Conservation (phyloP, 2,888 invertebrate species). For the Helicoverpa assulta region DNA sequence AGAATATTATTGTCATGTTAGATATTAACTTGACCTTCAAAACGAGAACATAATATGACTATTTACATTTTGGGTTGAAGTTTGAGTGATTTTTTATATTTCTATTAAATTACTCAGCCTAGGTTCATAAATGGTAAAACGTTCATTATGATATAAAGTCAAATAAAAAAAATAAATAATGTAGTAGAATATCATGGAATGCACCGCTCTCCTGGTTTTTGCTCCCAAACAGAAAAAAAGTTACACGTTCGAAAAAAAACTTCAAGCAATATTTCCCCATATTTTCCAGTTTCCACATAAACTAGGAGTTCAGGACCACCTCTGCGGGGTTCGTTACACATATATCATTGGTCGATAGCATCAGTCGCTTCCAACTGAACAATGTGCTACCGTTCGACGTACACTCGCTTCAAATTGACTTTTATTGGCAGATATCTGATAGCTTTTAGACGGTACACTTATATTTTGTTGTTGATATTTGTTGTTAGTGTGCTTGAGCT, state of each 20-base stretch:
- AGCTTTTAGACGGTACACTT: constrained; percentile 61
- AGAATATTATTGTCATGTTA: not conserved
- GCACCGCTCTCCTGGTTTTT: not conserved
- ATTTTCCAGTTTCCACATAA: constrained; percentile 63
- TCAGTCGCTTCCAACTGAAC: constrained; percentile 62
- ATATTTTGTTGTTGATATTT: constrained; percentile 65
- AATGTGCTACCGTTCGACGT: constrained; percentile 64
- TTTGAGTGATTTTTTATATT: no score
- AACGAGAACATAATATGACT: no score
- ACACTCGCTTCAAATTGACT: constrained; percentile 64
- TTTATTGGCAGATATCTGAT: constrained; percentile 65
- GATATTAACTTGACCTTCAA: no score
- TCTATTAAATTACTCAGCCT: no score
- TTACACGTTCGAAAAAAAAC: not conserved
- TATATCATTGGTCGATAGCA: constrained; percentile 65
- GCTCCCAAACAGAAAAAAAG: not conserved
- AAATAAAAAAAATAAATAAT: no score
- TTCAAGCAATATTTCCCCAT: constrained; percentile 38
- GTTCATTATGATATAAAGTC: no score
- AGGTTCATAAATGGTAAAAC: no score
- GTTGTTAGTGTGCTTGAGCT: constrained; percentile 54
- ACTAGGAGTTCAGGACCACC: constrained; percentile 60
- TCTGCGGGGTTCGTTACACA: constrained; percentile 63
- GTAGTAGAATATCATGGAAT: not conserved
- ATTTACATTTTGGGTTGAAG: no score